A percentile compares a stretch with the other conserved stretches of the same genome.
These are phyloP conservation scores for Paragorgia papillata DNA, from an alignment of 92 coral and sea anemone species.

Conservation along the genomic window DNA sequence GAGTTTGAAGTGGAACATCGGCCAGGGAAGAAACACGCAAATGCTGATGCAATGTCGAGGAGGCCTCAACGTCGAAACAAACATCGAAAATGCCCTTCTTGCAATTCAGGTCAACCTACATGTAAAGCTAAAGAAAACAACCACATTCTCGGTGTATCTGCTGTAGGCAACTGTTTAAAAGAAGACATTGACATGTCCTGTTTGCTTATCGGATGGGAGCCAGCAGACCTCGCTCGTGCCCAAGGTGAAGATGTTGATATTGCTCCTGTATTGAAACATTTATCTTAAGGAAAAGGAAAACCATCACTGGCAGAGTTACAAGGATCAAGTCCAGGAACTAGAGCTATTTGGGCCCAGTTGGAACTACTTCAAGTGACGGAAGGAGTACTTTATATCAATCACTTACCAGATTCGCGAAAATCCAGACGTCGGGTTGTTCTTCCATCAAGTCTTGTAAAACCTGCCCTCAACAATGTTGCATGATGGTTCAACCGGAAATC, in stretches of 20 bases:
- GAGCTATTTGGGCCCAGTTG: conserved; percentile 40
- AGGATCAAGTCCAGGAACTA: conserved; percentile 8
- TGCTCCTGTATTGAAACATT: conserved; percentile 7
- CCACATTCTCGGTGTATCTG: not conserved
- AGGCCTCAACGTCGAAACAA: conserved; percentile 40
- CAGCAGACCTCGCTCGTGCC: conserved; percentile 48
- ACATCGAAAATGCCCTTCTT: conserved; percentile 56
- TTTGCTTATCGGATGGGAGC: conserved; percentile 12
- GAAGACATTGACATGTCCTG: not conserved
- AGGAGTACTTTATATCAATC: conserved; percentile 11
- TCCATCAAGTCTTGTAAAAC: conserved; percentile 30
- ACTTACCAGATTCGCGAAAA: not conserved
- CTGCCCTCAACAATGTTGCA: conserved; percentile 41
- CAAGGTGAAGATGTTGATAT: conserved; percentile 58
- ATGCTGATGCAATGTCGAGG: conserved; percentile 63
- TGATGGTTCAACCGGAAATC: conserved; percentile 46
- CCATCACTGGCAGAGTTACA: conserved; percentile 29
- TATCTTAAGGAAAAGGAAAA: conserved; percentile 16
- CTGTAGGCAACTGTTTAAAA: not conserved
- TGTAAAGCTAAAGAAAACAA: not conserved
- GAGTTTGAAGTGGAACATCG: conserved; percentile 47
- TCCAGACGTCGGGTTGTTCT: conserved; percentile 26
- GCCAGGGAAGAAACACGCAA: conserved; percentile 49
- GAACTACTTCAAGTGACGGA: conserved; percentile 23
- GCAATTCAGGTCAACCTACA: not conserved